These are phyloP conservation scores for Rhinophrynus dorsalis DNA, from an alignment of 2,797 vertebrate genomes.

Conservation along the genomic window DNA sequence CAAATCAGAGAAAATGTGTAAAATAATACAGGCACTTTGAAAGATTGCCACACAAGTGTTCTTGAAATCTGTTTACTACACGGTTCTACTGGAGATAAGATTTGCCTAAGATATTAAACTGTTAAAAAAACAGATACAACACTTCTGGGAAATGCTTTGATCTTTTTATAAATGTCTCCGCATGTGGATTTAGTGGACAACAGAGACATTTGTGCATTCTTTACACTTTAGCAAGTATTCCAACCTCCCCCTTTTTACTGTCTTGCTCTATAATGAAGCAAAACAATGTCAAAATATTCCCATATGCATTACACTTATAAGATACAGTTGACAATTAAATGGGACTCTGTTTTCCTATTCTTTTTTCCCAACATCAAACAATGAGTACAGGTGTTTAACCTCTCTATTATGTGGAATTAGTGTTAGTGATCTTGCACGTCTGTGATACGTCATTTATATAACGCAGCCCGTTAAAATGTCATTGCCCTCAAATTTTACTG, in stretches of 20 bases:
- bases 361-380: no score
- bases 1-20: no score
- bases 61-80: constrained; percentile 29
- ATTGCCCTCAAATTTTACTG: no score
- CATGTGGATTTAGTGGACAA: constrained; percentile 16
- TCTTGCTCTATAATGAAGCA: not conserved
- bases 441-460: no score
- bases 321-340: not conserved
- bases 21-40: constrained; percentile 17
- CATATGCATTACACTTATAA: constrained; percentile 1
- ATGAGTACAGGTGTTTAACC: no score
- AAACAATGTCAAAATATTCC: constrained; percentile 12
- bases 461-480: no score
- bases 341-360: no score
- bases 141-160: constrained; percentile 22
- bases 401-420: no score
- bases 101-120: constrained; percentile 30
- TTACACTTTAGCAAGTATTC: not conserved
- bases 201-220: not conserved
- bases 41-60: constrained; percentile 15
- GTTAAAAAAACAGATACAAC: constrained; percentile 34
- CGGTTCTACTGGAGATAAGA: constrained; percentile 25
- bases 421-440: no score
- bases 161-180: constrained; percentile 9
- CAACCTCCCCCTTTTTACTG: not conserved